Evolutionary conservation across 2,113 vertebrate genomes (phyloP).

Genomic region (Pristiophorus japonicus): DNA sequence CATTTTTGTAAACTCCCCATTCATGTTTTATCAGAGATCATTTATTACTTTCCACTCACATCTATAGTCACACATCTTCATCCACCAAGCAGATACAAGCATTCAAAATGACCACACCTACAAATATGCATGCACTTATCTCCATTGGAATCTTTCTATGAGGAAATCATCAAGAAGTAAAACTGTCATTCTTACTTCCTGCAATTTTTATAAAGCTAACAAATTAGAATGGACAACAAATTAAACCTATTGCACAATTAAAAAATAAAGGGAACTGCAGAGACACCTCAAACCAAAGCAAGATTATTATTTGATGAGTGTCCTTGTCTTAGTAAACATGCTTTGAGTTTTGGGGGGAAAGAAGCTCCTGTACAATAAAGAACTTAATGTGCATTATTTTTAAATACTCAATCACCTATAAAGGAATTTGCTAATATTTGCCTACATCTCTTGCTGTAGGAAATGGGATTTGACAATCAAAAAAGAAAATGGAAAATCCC

Average conservation of each 20-base stretch:
- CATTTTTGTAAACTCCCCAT: not conserved
- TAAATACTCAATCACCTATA: not conserved
- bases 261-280: not conserved
- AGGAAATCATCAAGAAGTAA: no score
- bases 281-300: not conserved
- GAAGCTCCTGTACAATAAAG: not conserved
- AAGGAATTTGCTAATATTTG: conserved; percentile 46
- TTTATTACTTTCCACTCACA: not conserved
- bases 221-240: not conserved
- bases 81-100: not conserved
- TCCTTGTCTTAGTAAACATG: not conserved
- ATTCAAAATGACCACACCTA: no score
- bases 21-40: not conserved
- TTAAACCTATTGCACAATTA: not conserved
- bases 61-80: not conserved
- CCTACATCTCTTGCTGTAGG: conserved; percentile 48
- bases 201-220: not conserved
- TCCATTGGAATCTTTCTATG: no score
- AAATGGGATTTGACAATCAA: conserved; percentile 45
- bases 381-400: not conserved
- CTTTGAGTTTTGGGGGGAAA: not conserved
- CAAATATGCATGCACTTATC: no score
- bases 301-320: not conserved
- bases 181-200: not conserved
- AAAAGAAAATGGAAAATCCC: conserved; percentile 51